Evolutionary conservation across 2,888 invertebrate species (phyloP).

Genomic region (Rotaria macrura): DNA sequence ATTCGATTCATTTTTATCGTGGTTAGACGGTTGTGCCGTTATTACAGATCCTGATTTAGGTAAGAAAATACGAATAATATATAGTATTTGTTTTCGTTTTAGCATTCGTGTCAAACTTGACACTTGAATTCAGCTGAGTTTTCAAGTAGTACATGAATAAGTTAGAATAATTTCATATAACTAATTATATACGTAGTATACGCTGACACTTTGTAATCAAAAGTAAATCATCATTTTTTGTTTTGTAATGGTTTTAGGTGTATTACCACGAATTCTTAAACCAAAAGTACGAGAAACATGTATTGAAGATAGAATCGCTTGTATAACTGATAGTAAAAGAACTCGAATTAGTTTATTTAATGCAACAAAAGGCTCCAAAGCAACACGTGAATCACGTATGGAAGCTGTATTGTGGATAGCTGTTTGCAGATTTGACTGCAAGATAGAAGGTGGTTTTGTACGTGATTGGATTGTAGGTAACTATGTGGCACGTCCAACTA

Average conservation of each 20-base stretch:
- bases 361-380: neutral
- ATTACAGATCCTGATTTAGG: neutral
- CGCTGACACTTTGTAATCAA: neutral
- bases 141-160: neutral
- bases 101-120: neutral
- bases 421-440: neutral
- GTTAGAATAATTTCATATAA: neutral
- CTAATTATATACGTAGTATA: neutral
- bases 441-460: conserved; percentile 1
- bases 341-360: neutral
- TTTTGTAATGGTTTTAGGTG: neutral
- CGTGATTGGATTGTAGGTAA: conserved; percentile 12
- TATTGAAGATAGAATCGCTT: neutral
- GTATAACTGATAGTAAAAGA: neutral
- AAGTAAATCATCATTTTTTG: neutral
- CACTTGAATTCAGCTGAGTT: neutral
- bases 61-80: no score
- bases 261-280: neutral
- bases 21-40: neutral
- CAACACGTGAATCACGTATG: conserved; percentile 10
- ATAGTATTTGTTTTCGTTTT: no score
- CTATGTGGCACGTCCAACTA: neutral
- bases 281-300: neutral
- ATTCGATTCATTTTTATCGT: neutral
- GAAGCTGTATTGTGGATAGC: neutral